phyloP scores from a whole-genome alignment of 2,113 vertebrate genomes.

The Hippolais icterina region DNA sequence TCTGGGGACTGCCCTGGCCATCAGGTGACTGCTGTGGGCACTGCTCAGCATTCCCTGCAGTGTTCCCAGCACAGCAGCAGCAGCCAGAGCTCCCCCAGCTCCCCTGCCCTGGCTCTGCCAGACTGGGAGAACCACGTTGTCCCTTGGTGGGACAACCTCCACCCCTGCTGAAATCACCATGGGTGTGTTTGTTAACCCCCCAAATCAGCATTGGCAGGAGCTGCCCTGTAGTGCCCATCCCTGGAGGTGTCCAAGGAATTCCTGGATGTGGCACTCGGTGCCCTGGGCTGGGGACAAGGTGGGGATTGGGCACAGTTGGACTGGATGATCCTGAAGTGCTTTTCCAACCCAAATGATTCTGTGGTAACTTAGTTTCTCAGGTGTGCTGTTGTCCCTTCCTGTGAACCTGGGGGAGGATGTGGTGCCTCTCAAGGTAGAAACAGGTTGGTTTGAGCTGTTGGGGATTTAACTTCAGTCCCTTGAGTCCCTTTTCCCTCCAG shows the following conservation, averaged over 20 bases:
- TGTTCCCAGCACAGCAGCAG: rapidly evolving
- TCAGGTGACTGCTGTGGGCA: neutral
- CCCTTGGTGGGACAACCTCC: neutral
- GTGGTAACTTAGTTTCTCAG: neutral
- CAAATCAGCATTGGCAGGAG: rapidly evolving
- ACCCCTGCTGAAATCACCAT: rapidly evolving
- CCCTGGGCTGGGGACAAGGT: neutral
- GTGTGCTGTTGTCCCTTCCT: rapidly evolving
- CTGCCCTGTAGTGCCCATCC: too few species aligned
- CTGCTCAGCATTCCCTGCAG: neutral
- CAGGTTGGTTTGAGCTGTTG: neutral
- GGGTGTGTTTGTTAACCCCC: neutral
- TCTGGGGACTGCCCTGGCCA: neutral
- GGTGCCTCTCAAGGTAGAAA: neutral
- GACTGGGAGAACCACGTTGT: rapidly evolving
- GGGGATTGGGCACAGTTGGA: rapidly evolving
- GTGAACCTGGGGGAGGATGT: rapidly evolving
- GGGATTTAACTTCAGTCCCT: neutral
- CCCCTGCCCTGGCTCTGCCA: neutral
- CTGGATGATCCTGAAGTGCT: rapidly evolving
- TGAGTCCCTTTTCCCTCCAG: neutral
- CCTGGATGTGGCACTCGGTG: neutral
- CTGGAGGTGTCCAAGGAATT: neutral
- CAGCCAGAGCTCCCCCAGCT: rapidly evolving
- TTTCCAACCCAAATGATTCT: neutral